Base-by-base conservation (phyloP, 2,113 vertebrate genomes). In the Clarias gariepinus region DNA sequence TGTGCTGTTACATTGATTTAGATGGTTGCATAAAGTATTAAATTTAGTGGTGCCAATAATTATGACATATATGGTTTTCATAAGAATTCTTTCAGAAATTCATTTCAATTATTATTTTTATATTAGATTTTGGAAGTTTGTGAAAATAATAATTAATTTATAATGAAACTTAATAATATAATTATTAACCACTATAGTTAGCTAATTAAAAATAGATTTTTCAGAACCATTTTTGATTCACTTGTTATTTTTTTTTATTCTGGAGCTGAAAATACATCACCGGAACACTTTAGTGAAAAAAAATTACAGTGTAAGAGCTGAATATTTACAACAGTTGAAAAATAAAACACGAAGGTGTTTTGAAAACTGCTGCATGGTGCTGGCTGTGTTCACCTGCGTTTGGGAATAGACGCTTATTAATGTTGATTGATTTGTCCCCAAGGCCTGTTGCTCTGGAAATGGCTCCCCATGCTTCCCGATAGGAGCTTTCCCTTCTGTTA, bases 361-460 rank as follows among this genome's bases (percentile, higher is more conserved):
- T 81, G 30, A 61, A 81, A 81, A 7, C 19, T 41, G 77, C 30
- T 80, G 55, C 28, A 7, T 80, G 57, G 36, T 25, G 2, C 33
- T 69, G 21, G 21, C 55, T n/a, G 63, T 33, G 86, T 74, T 81
- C n/a, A 60, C 61, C 11, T 83, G 21, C 76, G 52, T 84, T 87
- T 77, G 90, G 88, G 86, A 89, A 85, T 88, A 36, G 61, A 16
- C 60, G 85, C 90, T 91, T 91, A 95, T 95, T 95, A 90, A 94
- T 92, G 92, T 92, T 84, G 84, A 89, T 89, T 87, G 87, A 91
- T 85, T 89, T 90, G 88, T 90, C 93, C 84, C 87, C 82, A 81
- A 80, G 91, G 89, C 85, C 83, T 53, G 91, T 91, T 86, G 64
- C 86, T 87, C 71, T 93, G 89, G 86, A 93, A 92, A 92, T 89